Evolutionary conservation across 2,888 invertebrate genomes (phyloP).

Genomic region (Palloptera scutellata): DNA sequence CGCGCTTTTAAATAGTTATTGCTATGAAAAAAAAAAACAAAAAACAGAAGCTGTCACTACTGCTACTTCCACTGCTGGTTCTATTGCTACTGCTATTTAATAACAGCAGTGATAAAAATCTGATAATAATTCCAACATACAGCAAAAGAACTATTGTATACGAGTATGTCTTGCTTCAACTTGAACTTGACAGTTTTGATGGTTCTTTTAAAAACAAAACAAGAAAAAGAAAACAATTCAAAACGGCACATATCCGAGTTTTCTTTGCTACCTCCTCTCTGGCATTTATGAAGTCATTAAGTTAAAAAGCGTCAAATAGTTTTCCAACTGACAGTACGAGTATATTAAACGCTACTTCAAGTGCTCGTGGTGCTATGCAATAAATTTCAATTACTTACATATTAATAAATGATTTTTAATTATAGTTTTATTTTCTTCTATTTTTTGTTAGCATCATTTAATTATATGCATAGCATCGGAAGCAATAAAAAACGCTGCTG

Average conservation of each 20-base stretch:
- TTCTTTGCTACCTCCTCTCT: neutral
- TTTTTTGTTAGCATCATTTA: no score
- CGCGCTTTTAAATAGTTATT: slow-evolving; percentile 9
- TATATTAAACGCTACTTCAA: no score
- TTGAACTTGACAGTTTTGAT: slow-evolving; percentile 50
- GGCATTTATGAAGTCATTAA: neutral
- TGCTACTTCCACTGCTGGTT: no score
- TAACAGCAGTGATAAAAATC: neutral
- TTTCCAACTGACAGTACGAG: no score
- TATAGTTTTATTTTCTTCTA: no score
- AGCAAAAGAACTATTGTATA: slow-evolving; percentile 12
- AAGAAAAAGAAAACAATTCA: neutral
- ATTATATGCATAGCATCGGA: no score
- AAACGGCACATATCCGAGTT: neutral
- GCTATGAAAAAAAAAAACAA: neutral
- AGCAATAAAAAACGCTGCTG: no score
- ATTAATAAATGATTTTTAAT: no score
- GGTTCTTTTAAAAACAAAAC: neutral
- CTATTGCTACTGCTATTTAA: neutral
- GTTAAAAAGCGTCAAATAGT: no score
- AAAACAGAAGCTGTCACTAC: neutral
- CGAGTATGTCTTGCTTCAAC: slow-evolving; percentile 40
- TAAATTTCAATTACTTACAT: no score
- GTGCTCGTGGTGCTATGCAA: no score
- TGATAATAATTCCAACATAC: slow-evolving; percentile 9